Conservation (phyloP, 2,113 vertebrate species). For the Coturnix japonica region DNA sequence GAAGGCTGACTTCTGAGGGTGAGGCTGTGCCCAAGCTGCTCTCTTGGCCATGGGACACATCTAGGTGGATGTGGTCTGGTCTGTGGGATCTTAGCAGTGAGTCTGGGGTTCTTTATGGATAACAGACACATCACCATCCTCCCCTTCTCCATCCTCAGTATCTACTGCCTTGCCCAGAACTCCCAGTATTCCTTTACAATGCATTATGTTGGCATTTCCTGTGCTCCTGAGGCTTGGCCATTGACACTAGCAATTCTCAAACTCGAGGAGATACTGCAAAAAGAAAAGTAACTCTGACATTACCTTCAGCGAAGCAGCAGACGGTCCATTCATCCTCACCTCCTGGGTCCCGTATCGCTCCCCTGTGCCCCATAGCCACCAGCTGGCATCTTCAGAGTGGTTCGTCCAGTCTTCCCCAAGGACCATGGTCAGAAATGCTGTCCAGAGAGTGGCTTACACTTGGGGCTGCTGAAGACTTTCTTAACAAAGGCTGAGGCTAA, state of each 20-base stretch:
- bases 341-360: neutral
- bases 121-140: neutral
- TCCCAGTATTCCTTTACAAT: accelerated
- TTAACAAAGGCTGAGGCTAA: slow-evolving; percentile 43
- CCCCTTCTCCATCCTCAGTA: neutral
- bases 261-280: accelerated
- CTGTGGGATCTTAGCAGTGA: neutral
- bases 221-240: neutral
- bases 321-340: neutral
- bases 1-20: neutral
- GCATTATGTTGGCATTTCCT: accelerated
- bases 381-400: neutral
- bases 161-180: neutral
- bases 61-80: neutral
- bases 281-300: neutral
- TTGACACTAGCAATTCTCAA: neutral
- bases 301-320: slow-evolving; percentile 35
- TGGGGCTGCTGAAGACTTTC: slow-evolving; percentile 46
- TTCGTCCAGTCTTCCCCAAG: slow-evolving; percentile 51
- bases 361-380: neutral
- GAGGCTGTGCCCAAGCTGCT: neutral
- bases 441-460: slow-evolving; percentile 64
- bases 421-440: slow-evolving; percentile 62
- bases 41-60: accelerated
- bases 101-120: neutral